phyloP scores from a whole-genome alignment of 2,113 vertebrate species.

The Notothenia rossii region DNA sequence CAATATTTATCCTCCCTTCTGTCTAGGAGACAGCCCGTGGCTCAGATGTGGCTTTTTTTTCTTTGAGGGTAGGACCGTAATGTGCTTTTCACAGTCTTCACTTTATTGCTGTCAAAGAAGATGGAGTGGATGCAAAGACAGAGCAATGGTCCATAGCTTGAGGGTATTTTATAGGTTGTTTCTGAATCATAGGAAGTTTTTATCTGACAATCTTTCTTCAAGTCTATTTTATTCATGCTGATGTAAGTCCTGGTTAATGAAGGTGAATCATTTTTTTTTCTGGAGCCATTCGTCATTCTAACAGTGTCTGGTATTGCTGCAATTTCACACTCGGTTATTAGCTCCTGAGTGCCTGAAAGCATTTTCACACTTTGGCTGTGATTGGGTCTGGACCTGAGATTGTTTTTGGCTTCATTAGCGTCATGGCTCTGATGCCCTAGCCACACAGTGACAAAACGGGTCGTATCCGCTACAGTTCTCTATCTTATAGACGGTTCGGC shows the following conservation, averaged over 20 bases:
- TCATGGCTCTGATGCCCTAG: not conserved
- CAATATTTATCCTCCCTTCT: conserved; percentile 49
- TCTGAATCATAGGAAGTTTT: conserved; percentile 40
- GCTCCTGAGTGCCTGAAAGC: conserved; percentile 13
- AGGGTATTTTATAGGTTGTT: conserved; percentile 57
- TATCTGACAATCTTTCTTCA: conserved; percentile 5
- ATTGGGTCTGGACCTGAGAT: not conserved
- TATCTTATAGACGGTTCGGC: too few relatives aligned
- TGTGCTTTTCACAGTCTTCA: conserved; percentile 72
- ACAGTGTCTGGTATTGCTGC: conserved; percentile 1
- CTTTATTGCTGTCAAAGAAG: conserved; percentile 73
- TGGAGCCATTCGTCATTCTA: conserved; percentile 30
- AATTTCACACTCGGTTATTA: conserved; percentile 20
- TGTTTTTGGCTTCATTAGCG: not conserved
- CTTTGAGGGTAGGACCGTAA: conserved; percentile 47
- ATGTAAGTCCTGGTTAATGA: conserved; percentile 17
- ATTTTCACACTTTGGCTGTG: not conserved
- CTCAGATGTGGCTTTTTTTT: conserved; percentile 51
- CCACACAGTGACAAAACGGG: too few relatives aligned
- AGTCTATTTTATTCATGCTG: conserved; percentile 21
- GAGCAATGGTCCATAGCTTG: conserved; percentile 59
- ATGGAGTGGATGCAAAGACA: conserved; percentile 69
- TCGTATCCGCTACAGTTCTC: too few relatives aligned
- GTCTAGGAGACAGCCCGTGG: conserved; percentile 57
- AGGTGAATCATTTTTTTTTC: not conserved